phyloP scores from a whole-genome alignment of 2,888 invertebrate species.

The Synanthedon vespiformis region DNA sequence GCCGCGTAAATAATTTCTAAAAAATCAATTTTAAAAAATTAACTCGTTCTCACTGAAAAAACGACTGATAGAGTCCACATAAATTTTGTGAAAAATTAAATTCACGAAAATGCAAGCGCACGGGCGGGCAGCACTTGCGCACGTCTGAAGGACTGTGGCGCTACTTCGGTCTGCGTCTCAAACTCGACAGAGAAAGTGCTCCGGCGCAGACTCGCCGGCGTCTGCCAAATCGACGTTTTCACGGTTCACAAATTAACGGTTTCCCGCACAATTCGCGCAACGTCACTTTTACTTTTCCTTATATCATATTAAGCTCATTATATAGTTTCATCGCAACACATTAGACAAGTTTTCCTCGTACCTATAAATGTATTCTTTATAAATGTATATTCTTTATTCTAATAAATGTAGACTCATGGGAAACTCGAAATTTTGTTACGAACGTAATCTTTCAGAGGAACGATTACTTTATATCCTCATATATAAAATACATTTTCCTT shows the following conservation, averaged over 20 bases:
- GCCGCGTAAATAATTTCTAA: too few species aligned
- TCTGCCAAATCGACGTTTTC: constrained; percentile 64
- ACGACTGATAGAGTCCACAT: not conserved
- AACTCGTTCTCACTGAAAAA: not conserved
- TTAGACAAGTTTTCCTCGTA: too few species aligned
- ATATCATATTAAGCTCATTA: not conserved
- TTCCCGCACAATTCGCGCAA: constrained; percentile 44
- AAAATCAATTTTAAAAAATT: too few species aligned
- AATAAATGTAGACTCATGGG: too few species aligned
- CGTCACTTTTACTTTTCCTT: constrained; percentile 9
- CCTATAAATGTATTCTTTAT: too few species aligned
- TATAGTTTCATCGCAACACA: too few species aligned
- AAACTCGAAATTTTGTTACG: too few species aligned
- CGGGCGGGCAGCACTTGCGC: constrained; percentile 43
- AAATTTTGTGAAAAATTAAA: constrained; percentile 12
- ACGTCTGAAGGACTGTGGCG: constrained; percentile 13
- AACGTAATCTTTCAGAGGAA: too few species aligned
- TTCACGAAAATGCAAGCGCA: constrained; percentile 39
- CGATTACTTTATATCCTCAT: too few species aligned
- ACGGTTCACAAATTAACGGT: constrained; percentile 54
- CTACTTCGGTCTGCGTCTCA: constrained; percentile 16
- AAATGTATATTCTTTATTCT: too few species aligned
- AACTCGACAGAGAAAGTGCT: constrained; percentile 60
- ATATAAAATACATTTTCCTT: too few species aligned
- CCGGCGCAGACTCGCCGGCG: constrained; percentile 62